Evolutionary conservation across 2,113 vertebrate genomes (phyloP), one percentile per base, ranked within the genome.

Genomic region (Xiphophorus hellerii): DNA sequence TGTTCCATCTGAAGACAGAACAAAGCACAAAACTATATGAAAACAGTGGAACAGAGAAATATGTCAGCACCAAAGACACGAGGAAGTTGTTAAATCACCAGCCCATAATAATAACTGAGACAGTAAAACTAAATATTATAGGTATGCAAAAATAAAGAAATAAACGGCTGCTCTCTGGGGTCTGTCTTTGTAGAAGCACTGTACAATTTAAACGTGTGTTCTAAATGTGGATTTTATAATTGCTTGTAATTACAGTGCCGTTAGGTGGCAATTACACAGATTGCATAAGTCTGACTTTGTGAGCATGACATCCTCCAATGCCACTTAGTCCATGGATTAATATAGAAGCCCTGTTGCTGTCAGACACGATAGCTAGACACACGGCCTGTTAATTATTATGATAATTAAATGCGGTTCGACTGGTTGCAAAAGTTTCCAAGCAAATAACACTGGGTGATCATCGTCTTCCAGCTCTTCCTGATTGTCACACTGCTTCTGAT

Each of bases 181-280:
- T n/a, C 15, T 3, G 15, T 9, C 10, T 37, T 28, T 28, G 25
- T 37, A 64, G 15, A n/a, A 58, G 66, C 27, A 10, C 35, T 48
- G 29, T 61, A 13, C n/a, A 33, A 74, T 80, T 51, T 54, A 33
- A 72, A 54, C 0, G 1, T 1, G 51, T 73, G 39, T 37, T 62
- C 65, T 72, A 84, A 89, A 83, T 72, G 74, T 84, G 72, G 60
- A 90, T 76, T 83, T 80, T 66, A 82, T 85, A 92, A 92, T 92
- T 85, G 81, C 73, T 51, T 77, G 80, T 87, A 88, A 92, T 89
- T 77, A 77, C 72, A 74, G 75, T 65, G 78, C 77, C 83, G 68
- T 68, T 83, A 85, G 76, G 81, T 75, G 69, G 68, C 74, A 61
- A 72, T 90, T 89, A 83, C 64, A 75, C 83, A 74, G 74, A 80